Conservation (phyloP, 2,113 vertebrate genomes). For the Petaurus breviceps region DNA sequence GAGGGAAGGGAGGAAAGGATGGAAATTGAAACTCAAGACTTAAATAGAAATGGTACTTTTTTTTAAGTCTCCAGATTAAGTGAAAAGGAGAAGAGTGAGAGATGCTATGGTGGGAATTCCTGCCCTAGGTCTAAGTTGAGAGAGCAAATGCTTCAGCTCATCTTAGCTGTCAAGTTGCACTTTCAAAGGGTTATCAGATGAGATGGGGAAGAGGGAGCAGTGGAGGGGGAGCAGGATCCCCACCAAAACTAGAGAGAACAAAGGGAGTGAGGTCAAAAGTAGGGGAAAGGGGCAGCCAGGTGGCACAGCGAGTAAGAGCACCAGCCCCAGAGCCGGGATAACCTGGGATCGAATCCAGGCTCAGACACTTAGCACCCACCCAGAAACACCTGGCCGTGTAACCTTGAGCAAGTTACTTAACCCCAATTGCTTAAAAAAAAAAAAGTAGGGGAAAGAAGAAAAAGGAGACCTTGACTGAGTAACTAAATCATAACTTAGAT, state of each 20-base stretch:
- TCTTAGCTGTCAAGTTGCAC: neutral
- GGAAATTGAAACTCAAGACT: no score
- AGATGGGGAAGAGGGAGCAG: neutral
- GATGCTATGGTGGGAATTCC: neutral
- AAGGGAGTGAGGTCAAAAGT: neutral
- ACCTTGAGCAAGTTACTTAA: no score
- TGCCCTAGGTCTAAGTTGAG: neutral
- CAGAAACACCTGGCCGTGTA: no score
- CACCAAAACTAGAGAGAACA: neutral
- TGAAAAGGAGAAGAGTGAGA: neutral
- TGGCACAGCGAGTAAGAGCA: no score
- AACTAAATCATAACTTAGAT: neutral
- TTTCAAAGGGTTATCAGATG: constrained; percentile 16
- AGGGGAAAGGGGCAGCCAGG: no score
- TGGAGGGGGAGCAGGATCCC: neutral
- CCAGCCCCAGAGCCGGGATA: no score
- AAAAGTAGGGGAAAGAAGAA: constrained; percentile 33
- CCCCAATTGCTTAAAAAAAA: no score
- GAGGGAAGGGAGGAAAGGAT: no score
- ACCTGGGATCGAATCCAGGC: no score
- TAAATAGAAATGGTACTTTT: neutral
- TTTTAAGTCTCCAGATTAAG: neutral
- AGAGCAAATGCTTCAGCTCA: neutral
- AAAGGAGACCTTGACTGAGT: constrained; percentile 21
- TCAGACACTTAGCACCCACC: no score